Evolutionary conservation across 2,888 invertebrate genomes (phyloP), one percentile per base, ranked within the genome.

Genomic region (Apomyelois bistriatella): DNA sequence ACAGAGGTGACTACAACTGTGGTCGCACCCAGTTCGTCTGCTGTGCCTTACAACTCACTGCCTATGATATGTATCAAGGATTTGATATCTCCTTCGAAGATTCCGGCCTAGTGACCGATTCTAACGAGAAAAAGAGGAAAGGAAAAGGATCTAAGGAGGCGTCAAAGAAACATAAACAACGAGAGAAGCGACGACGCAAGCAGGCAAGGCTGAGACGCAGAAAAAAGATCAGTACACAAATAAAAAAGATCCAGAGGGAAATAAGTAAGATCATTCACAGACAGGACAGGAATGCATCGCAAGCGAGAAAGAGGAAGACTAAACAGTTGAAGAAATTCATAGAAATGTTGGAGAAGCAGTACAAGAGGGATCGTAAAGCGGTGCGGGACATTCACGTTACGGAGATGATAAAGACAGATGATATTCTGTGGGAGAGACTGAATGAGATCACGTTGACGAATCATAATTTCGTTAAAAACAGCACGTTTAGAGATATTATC

Each of bases 1-100:
- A 77, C 56, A 66, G 87, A 7, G 89, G 90, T 0, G 89, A 89
- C 52, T 73, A 70, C 51, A 76, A 76, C 50, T 89, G 89, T 57
- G 88, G 87, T 0, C 74, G 82, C 37, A 76, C 81, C 0, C 58
- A 70, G 36, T 89, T 78, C 57, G 59, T 89, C 30, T 89, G 89
- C 61, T 89, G 89, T 56, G 72, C 79, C 3, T 53, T 89, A 6
- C 66, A 72, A 37, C 53, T 76, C n/a, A 76, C 74, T 37, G 74
- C 70, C 48, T 88, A 87, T 58, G 90, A 89, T 52, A 62, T 84
- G 66, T 82, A 88, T 55, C 77, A 77, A 53, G 87, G 82, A 0
- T 74, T 87, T 49, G 88, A 88, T 48, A 61, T 73, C 0, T 88
- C 90, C 0, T 84, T 89, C 37, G 81, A 59, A 0, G 76, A 74